These are phyloP conservation scores for Amblyopsis rosae DNA, from an alignment of 2,113 vertebrate species.

Conservation along the genomic window DNA sequence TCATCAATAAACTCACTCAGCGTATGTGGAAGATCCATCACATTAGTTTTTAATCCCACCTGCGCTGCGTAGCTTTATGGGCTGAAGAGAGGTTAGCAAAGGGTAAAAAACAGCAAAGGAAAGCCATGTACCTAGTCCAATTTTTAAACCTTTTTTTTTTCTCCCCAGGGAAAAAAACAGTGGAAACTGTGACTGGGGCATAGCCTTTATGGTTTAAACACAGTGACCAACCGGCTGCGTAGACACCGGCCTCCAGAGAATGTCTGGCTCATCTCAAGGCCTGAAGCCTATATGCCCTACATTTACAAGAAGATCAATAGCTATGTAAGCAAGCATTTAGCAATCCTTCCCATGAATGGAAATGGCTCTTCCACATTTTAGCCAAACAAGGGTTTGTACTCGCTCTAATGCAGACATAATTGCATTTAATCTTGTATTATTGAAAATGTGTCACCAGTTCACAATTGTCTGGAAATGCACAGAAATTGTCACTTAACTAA, in stretches of 20 bases:
- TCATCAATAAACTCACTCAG: conserved; percentile 71
- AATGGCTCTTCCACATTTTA: too few relatives aligned
- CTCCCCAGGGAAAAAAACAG: background rate
- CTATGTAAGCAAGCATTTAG: conserved; percentile 58
- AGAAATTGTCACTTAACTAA: too few relatives aligned
- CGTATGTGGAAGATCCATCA: conserved; percentile 73
- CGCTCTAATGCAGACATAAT: too few relatives aligned
- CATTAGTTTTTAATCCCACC: conserved; percentile 72
- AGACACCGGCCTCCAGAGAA: conserved; percentile 49
- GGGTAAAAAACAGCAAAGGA: conserved; percentile 4
- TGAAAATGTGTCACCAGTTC: too few relatives aligned
- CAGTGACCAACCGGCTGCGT: conserved; percentile 24
- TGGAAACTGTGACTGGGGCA: conserved; percentile 32
- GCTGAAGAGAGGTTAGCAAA: conserved; percentile 11
- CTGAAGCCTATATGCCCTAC: conserved; percentile 33
- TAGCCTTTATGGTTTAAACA: conserved; percentile 49
- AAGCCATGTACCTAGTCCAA: conserved; percentile 42
- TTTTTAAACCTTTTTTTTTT: conserved; percentile 65
- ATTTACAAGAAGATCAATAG: conserved; percentile 61
- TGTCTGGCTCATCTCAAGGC: conserved; percentile 39
- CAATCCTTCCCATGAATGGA: conserved; percentile 26
- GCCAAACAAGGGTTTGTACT: too few relatives aligned
- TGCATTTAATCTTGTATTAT: too few relatives aligned
- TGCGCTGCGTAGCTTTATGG: conserved; percentile 42
- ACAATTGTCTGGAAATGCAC: too few relatives aligned